phyloP scores from a whole-genome alignment of 2,888 invertebrate species.

The Drosophila prostipennis region DNA sequence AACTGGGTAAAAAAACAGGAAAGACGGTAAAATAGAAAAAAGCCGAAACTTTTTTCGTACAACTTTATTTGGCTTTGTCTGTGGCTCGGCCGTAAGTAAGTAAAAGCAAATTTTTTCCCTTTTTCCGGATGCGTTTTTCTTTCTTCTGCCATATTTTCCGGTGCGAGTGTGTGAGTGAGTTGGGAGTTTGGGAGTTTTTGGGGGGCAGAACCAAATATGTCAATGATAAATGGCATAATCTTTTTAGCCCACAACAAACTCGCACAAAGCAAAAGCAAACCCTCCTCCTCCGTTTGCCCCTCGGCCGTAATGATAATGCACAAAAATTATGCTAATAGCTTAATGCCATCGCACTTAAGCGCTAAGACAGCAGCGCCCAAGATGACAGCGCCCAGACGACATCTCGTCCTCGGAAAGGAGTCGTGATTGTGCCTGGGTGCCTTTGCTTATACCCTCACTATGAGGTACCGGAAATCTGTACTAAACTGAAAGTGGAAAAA shows the following conservation, averaged over 20 bases:
- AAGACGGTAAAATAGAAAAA: constrained; percentile 9
- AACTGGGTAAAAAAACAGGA: background rate
- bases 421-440: constrained; percentile 8
- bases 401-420: constrained; percentile 7
- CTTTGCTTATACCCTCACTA: constrained; percentile 6
- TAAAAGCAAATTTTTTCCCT: constrained; percentile 30
- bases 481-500: too few relatives aligned
- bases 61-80: constrained; percentile 28
- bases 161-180: constrained; percentile 2
- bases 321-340: constrained; percentile 76
- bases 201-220: constrained; percentile 48
- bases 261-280: constrained; percentile 1
- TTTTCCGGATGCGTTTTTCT: constrained; percentile 19
- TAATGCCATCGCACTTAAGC: constrained; percentile 71
- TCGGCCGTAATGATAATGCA: constrained; percentile 64
- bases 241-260: constrained; percentile 44
- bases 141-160: constrained; percentile 17
- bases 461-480: background rate
- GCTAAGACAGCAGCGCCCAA: constrained; percentile 61
- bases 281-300: background rate
- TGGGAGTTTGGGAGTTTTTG: too few relatives aligned
- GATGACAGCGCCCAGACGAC: constrained; percentile 14
- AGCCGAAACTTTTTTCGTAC: constrained; percentile 27
- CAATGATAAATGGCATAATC: constrained; percentile 66
- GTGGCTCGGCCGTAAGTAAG: constrained; percentile 23